A percentile compares a stretch with the other conserved stretches of the same genome.
phyloP scores from a whole-genome alignment of 1,140 invertebrate genomes.

The Dendrolimus kikuchii region DNA sequence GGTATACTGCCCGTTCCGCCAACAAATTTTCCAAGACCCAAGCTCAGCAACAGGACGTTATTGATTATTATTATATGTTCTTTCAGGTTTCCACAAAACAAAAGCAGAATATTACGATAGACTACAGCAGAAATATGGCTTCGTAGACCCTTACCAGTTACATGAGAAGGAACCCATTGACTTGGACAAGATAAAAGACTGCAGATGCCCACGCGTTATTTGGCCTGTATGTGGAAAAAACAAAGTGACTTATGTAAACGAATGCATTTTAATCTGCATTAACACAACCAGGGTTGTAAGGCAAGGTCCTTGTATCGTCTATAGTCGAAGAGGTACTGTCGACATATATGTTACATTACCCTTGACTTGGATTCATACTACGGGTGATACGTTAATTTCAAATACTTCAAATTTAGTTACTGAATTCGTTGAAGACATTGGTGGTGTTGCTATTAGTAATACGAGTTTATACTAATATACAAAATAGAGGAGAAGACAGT shows the following conservation, averaged over 20 bases:
- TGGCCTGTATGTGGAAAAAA: constrained; percentile 31
- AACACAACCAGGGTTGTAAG: constrained; percentile 13
- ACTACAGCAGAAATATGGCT: constrained; percentile 9
- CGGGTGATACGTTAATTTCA: too few relatives aligned
- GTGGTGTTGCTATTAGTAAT: too few relatives aligned
- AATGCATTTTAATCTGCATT: constrained; percentile 28
- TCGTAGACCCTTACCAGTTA: constrained; percentile 21
- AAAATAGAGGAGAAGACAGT: too few relatives aligned
- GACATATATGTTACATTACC: not conserved
- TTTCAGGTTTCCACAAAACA: too few relatives aligned
- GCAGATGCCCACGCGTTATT: constrained; percentile 34
- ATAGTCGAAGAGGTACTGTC: constrained; percentile 16
- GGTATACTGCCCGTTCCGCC: too few relatives aligned
- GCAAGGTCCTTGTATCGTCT: constrained; percentile 30
- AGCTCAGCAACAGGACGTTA: too few relatives aligned
- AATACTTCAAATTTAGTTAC: too few relatives aligned
- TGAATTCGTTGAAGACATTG: too few relatives aligned
- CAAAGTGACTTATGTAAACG: constrained; percentile 30
- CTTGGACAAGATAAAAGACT: constrained; percentile 21
- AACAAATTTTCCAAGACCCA: too few relatives aligned
- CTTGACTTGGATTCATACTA: too few relatives aligned
- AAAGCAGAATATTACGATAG: not conserved
- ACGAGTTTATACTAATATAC: too few relatives aligned
- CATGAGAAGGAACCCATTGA: constrained; percentile 13
- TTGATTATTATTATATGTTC: too few relatives aligned